phyloP scores from a whole-genome alignment of 2,113 vertebrate species.

The Smithornis capensis region DNA sequence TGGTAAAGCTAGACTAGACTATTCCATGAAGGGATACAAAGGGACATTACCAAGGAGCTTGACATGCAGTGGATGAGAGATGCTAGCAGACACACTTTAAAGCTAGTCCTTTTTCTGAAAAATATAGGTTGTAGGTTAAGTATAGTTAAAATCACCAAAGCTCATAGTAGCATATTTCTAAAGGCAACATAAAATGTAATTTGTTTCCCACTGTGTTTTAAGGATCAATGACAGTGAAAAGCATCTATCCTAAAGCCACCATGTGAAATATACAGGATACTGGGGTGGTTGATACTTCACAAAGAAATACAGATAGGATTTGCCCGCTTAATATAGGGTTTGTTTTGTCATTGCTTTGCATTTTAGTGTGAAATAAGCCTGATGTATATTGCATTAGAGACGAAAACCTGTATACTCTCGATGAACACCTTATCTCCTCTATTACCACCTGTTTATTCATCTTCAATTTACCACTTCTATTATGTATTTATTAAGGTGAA shows the following conservation, averaged over 20 bases:
- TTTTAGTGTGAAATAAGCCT: neutral
- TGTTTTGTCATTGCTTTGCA: constrained; percentile 7
- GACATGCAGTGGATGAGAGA: neutral
- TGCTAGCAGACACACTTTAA: neutral
- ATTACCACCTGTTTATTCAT: constrained; percentile 33
- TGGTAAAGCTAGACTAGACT: neutral
- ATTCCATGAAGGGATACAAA: neutral
- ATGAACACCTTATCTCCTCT: neutral
- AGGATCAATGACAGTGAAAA: neutral
- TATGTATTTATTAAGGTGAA: constrained; percentile 61
- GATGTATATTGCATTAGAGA: neutral
- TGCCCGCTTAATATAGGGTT: neutral
- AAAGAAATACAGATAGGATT: neutral
- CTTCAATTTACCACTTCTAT: constrained; percentile 37
- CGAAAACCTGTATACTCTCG: neutral
- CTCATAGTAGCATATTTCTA: neutral
- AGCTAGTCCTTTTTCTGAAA: neutral
- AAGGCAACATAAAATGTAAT: neutral
- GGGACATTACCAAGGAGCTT: neutral
- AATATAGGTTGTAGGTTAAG: neutral
- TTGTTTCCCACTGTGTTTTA: neutral
- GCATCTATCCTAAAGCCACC: neutral
- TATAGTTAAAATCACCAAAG: neutral
- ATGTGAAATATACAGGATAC: neutral
- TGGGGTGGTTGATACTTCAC: neutral